Conservation (phyloP, 1,140 invertebrate genomes). For the Drosophila ogumai region DNA sequence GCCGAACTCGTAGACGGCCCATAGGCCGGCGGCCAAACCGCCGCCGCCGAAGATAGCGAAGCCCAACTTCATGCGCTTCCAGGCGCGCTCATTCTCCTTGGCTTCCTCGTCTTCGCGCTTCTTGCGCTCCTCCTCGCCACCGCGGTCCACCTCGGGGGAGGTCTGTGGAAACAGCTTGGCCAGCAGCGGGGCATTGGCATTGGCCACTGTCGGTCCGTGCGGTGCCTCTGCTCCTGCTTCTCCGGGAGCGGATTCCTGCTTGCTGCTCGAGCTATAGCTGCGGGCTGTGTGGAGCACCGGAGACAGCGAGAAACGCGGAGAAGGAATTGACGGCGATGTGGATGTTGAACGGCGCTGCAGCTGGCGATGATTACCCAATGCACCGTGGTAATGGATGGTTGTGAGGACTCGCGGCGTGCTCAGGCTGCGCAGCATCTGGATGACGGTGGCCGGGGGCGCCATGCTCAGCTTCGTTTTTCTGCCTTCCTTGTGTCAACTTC, state of each 20-base stretch:
- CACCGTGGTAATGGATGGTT: constrained; percentile 24
- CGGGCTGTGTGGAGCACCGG: constrained; percentile 22
- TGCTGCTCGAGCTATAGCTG: constrained; percentile 29
- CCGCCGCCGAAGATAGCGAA: constrained; percentile 87
- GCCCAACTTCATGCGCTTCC: constrained; percentile 87
- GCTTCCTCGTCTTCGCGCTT: constrained; percentile 80
- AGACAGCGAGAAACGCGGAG: background rate
- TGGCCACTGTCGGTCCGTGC: background rate
- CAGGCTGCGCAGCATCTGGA: constrained; percentile 59
- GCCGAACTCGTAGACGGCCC: constrained; percentile 89
- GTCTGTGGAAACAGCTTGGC: constrained; percentile 84
- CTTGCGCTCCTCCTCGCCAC: constrained; percentile 72
- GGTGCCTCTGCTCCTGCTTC: background rate
- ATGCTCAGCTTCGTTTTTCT: constrained; percentile 40
- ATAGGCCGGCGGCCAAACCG: constrained; percentile 85
- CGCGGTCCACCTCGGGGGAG: constrained; percentile 59
- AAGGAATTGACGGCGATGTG: constrained; percentile 9
- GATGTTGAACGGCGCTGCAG: background rate
- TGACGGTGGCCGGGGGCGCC: constrained; percentile 50
- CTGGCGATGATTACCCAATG: constrained; percentile 46
- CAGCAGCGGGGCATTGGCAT: constrained; percentile 50
- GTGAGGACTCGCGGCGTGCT: constrained; percentile 39
- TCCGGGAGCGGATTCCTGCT: constrained; percentile 5
- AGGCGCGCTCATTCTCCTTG: constrained; percentile 87
- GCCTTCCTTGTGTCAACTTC: constrained; percentile 16